Conservation (phyloP, 1,140 invertebrate genomes). For the Tetraneura akinire region DNA sequence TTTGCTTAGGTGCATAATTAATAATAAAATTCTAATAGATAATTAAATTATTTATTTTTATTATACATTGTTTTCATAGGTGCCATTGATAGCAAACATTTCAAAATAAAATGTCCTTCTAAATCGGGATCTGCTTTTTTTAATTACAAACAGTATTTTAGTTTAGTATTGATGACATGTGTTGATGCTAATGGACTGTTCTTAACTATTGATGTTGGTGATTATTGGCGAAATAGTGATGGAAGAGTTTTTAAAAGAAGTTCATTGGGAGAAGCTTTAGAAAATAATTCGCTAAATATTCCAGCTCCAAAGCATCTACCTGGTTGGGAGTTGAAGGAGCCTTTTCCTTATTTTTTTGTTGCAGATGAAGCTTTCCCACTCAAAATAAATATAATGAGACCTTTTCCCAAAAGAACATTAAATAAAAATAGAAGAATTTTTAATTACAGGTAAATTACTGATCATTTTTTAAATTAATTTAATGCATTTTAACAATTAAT, state of each 20-base stretch:
- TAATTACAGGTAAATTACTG: slow-evolving; percentile 10
- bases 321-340: neutral
- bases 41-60: no score
- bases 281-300: neutral
- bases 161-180: neutral
- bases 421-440: neutral
- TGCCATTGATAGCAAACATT: no score
- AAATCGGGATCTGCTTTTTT: neutral
- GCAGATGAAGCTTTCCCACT: neutral
- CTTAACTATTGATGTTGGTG: neutral
- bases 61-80: no score
- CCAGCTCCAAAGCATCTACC: neutral
- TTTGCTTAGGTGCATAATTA: neutral
- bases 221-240: neutral
- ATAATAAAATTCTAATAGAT: no score
- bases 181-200: neutral
- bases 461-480: neutral
- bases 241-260: neutral
- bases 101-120: neutral
- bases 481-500: neutral
- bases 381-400: neutral
- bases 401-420: neutral
- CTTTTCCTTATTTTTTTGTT: neutral
- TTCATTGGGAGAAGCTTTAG: neutral
- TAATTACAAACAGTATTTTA: neutral